Evolutionary conservation across 2,113 vertebrate genomes (phyloP).

Genomic region (Xyliphius kryptos): DNA sequence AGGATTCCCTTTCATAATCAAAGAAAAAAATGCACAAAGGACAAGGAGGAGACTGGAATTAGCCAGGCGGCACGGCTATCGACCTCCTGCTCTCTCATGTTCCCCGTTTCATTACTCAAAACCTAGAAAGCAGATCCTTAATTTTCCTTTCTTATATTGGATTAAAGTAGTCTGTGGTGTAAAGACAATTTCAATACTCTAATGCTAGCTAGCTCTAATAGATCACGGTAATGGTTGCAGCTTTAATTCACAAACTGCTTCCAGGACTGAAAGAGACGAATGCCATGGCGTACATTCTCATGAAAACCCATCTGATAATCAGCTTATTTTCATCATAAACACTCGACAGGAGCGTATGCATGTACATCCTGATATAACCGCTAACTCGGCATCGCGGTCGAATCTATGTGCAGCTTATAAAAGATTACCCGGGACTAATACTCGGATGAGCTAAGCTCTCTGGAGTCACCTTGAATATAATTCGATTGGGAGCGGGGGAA

Average conservation of each 20-base stretch:
- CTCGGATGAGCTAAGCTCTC: slow-evolving; percentile 19
- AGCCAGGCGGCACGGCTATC: background rate
- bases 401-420: slow-evolving; percentile 15
- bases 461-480: slow-evolving; percentile 38
- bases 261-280: background rate
- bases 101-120: slow-evolving; percentile 19
- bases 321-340: slow-evolving; percentile 11
- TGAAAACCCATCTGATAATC: slow-evolving; percentile 9
- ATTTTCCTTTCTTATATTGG: slow-evolving; percentile 13
- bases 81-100: slow-evolving; percentile 7
- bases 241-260: slow-evolving; percentile 6
- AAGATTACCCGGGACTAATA: slow-evolving; percentile 18
- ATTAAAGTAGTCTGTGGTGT: slow-evolving; percentile 22
- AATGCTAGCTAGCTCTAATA: slow-evolving; percentile 6
- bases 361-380: slow-evolving; percentile 7
- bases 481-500: slow-evolving; percentile 14
- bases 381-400: slow-evolving; percentile 11
- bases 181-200: slow-evolving; percentile 4
- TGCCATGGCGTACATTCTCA: too few relatives aligned
- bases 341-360: background rate
- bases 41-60: slow-evolving; percentile 10
- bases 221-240: background rate
- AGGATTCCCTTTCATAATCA: background rate
- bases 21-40: too few relatives aligned
- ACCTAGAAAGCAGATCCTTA: slow-evolving; percentile 3